Conservation (phyloP, 2,113 vertebrate species). For the Conger conger region DNA sequence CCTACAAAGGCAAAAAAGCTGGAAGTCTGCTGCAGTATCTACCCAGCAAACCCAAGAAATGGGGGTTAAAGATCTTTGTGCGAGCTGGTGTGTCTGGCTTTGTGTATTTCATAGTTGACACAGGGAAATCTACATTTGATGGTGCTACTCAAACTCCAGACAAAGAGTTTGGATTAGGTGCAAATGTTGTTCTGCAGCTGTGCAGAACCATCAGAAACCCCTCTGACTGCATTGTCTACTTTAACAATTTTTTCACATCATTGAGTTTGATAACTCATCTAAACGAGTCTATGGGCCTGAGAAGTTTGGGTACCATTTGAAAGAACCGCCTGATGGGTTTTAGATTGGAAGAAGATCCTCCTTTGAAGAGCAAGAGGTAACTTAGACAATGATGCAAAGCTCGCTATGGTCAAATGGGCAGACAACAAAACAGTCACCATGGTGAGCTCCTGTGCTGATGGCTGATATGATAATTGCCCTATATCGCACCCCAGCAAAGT, state of each 20-base stretch:
- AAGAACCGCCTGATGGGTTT: neutral
- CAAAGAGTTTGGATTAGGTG: neutral
- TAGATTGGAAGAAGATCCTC: neutral
- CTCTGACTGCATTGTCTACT: neutral
- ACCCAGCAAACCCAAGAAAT: neutral
- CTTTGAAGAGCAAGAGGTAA: neutral
- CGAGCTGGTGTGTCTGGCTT: slow-evolving; percentile 5
- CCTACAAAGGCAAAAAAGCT: neutral
- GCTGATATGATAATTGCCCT: no score
- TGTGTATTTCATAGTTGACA: neutral
- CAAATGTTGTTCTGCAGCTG: neutral
- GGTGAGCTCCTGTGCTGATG: no score
- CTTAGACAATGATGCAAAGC: neutral
- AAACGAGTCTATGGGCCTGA: neutral
- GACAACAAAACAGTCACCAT: no score
- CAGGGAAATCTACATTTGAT: neutral
- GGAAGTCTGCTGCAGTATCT: neutral
- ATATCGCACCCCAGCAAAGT: no score
- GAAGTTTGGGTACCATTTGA: neutral
- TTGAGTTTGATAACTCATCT: no score
- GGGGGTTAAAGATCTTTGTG: neutral
- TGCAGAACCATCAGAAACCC: slow-evolving; percentile 5
- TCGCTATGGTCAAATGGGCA: neutral
- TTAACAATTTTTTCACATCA: neutral
- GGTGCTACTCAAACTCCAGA: neutral